Conservation (phyloP, 2,113 vertebrate genomes). For the Polyodon spathula region DNA sequence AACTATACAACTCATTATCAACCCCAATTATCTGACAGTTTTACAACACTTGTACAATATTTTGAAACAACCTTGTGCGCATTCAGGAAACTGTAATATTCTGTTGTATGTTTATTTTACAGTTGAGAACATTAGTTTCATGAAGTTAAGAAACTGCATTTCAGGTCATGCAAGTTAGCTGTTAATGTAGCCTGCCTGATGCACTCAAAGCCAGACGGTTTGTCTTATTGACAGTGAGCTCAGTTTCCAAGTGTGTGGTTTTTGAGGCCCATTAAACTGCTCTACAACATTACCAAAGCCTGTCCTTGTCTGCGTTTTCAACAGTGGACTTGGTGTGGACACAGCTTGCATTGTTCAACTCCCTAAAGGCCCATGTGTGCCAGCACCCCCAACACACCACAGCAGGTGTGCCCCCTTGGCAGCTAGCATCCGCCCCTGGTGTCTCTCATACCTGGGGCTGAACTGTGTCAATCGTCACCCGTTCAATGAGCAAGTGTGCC, state of each 20-base stretch:
- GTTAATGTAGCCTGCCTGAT: not conserved
- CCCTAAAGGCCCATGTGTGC: slow-evolving; percentile 45
- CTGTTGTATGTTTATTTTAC: not conserved
- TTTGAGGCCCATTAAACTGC: slow-evolving; percentile 16
- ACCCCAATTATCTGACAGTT: no score
- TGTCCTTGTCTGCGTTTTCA: slow-evolving; percentile 33
- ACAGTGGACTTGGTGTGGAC: slow-evolving; percentile 46
- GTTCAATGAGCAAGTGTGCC: slow-evolving; percentile 54
- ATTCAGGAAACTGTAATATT: no score
- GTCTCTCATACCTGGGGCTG: slow-evolving; percentile 53
- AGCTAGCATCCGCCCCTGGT: slow-evolving; percentile 31
- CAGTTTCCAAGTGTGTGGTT: slow-evolving; percentile 26
- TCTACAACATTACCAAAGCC: slow-evolving; percentile 10
- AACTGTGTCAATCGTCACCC: slow-evolving; percentile 62
- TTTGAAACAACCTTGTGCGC: no score
- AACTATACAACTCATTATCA: no score
- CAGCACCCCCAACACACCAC: slow-evolving; percentile 46
- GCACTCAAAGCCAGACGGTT: slow-evolving; percentile 39
- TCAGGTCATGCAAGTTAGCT: no score
- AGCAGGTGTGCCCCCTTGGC: slow-evolving; percentile 51
- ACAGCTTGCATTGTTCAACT: slow-evolving; percentile 48
- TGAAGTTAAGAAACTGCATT: not conserved
- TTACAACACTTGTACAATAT: no score
- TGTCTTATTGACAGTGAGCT: slow-evolving; percentile 27
- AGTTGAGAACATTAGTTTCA: not conserved